Base-by-base conservation (phyloP, 1,140 invertebrate genomes). In the Pinna nobilis region DNA sequence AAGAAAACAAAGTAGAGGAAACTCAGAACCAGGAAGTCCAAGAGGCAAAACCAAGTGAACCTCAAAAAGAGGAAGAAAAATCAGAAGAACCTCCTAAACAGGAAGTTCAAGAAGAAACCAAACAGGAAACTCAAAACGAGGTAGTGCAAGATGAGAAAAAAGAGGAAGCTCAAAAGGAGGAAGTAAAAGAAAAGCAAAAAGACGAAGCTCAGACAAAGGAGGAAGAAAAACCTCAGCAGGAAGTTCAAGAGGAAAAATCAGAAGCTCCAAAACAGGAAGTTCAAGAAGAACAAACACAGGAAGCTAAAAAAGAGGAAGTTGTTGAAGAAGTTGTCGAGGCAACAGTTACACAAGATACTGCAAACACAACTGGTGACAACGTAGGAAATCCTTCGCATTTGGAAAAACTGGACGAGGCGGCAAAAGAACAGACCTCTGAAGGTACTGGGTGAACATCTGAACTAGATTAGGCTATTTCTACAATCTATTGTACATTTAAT, bases 321-420 rank as follows among this genome's bases (percentile, higher is more conserved):
- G 44, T 74, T 25, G 79, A 77, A 32, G 81, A 81, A 50, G 73
- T 81, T 15, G 63, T 79, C 44, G 82, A 84, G 70, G 79, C 68
- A 18, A 39, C 63, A 44, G 44, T 82, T 59, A 59, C 76, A 33
- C 55, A 72, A 50, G 66, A 66, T 1, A 37, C 33, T 15, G 67
- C 73, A 7, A 71, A 61, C 6, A 75, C 72, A 44, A 82, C 80
- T 4, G 82, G 82, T 0, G 82, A 80, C 41, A 76, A 66, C 44
- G 28, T 77, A n/a, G 79, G 44, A 49, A 83, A 83, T 49, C 78
- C 78, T 23, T 64, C 67, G 39, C 71, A 83, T 61, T 72, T 78
- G 11, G 70, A 75, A 53, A 65, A 70, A 55, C 65, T 83, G 35
- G 78, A 83, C 53, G 74, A 73, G 25, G 74, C 63, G 11, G 73